phyloP scores from a whole-genome alignment of 2,888 invertebrate genomes.

The Meiosimyza decipiens region DNA sequence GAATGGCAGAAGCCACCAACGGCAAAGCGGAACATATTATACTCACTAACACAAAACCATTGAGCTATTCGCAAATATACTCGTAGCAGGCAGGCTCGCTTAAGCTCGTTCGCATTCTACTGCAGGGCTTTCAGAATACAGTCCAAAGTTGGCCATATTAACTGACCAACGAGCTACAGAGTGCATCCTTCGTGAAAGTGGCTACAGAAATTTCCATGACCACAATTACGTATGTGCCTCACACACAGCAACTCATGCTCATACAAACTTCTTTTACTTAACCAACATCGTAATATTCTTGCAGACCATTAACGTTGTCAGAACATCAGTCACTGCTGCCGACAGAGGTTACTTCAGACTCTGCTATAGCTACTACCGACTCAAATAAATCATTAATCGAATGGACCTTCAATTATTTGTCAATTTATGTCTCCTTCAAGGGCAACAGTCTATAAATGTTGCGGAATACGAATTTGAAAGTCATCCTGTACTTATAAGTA shows the following conservation, averaged over 20 bases:
- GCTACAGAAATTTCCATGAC: neutral
- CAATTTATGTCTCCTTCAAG: slow-evolving; percentile 61
- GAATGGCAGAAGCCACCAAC: slow-evolving; percentile 5
- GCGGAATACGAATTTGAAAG: no score
- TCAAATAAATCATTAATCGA: slow-evolving; percentile 56
- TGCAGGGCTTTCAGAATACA: slow-evolving; percentile 17
- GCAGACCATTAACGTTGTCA: slow-evolving; percentile 42
- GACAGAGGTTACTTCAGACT: no score
- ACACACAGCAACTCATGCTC: neutral
- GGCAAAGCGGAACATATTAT: slow-evolving; percentile 41
- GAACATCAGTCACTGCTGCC: slow-evolving; percentile 21
- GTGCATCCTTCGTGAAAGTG: slow-evolving; percentile 9
- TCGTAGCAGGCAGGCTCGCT: neutral
- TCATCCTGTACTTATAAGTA: no score
- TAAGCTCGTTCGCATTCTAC: slow-evolving; percentile 28
- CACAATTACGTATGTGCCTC: neutral
- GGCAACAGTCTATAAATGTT: slow-evolving; percentile 57
- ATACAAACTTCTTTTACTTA: neutral
- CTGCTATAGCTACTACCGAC: slow-evolving; percentile 39
- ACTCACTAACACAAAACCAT: slow-evolving; percentile 30
- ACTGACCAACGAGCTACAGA: neutral
- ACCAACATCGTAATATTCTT: neutral
- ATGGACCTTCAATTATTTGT: slow-evolving; percentile 60
- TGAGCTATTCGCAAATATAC: slow-evolving; percentile 1
- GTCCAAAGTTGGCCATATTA: slow-evolving; percentile 13